Conservation (phyloP, 1,140 invertebrate species). For the Mylabris phalerata region DNA sequence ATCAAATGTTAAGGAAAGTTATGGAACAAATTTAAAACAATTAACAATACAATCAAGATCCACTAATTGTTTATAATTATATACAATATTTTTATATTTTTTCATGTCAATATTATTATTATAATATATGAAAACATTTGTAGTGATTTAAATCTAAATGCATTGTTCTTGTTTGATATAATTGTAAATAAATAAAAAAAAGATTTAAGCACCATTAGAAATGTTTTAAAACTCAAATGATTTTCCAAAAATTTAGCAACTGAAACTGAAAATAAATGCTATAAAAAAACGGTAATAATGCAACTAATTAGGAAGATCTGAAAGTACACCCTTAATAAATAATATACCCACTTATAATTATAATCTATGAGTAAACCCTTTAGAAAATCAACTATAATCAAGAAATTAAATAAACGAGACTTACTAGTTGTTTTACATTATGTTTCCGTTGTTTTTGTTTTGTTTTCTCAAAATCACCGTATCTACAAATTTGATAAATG, state of each 20-base stretch:
- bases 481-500: background rate
- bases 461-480: too few relatives aligned
- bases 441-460: too few relatives aligned
- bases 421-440: too few relatives aligned
- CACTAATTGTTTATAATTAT: constrained; percentile 4
- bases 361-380: background rate
- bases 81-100: constrained; percentile 28
- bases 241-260: constrained; percentile 1
- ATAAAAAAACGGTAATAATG: background rate
- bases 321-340: background rate
- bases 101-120: constrained; percentile 12
- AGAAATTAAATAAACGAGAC: too few relatives aligned
- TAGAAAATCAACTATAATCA: too few relatives aligned
- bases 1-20: constrained; percentile 80
- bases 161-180: background rate
- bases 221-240: background rate
- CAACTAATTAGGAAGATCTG: constrained; percentile 3
- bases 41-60: background rate
- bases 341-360: background rate
- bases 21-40: constrained; percentile 33
- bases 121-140: constrained; percentile 16
- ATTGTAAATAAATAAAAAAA: constrained; percentile 8
- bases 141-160: constrained; percentile 12
- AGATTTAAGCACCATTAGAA: constrained; percentile 2
- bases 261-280: constrained; percentile 4